Conservation (phyloP, 1,140 invertebrate genomes). For the Venturia canescens region DNA sequence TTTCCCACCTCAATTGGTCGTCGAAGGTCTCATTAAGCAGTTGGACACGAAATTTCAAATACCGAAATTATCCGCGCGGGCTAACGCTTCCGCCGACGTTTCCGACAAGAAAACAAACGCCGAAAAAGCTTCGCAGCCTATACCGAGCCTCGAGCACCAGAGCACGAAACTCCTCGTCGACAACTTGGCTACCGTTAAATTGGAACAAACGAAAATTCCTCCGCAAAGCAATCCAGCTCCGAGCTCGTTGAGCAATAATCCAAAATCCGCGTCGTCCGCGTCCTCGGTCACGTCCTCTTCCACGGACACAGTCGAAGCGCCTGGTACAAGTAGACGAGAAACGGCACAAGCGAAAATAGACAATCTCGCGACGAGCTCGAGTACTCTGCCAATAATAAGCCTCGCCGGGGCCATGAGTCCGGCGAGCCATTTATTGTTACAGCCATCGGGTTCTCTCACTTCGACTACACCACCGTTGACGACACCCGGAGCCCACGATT, state of each 20-base stretch:
- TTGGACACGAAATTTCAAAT: slow-evolving; percentile 92
- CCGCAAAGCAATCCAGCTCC: slow-evolving; percentile 53
- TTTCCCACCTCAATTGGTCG: slow-evolving; percentile 75
- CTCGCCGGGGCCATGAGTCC: slow-evolving; percentile 50
- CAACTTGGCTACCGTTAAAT: slow-evolving; percentile 55
- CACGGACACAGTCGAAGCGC: slow-evolving; percentile 55
- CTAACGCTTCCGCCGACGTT: slow-evolving; percentile 64
- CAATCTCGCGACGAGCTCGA: slow-evolving; percentile 56
- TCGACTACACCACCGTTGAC: slow-evolving; percentile 45
- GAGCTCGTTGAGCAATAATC: slow-evolving; percentile 20
- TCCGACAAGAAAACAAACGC: slow-evolving; percentile 61
- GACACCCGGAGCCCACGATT: slow-evolving; percentile 53
- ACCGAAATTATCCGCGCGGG: slow-evolving; percentile 85
- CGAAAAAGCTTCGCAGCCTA: slow-evolving; percentile 54
- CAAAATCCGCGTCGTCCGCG: slow-evolving; percentile 18
- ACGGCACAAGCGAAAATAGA: slow-evolving; percentile 60
- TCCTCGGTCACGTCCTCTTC: slow-evolving; percentile 46
- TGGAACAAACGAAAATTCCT: slow-evolving; percentile 61
- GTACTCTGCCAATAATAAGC: slow-evolving; percentile 59
- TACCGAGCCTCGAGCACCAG: slow-evolving; percentile 45
- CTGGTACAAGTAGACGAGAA: slow-evolving; percentile 54
- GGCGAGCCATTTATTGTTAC: slow-evolving; percentile 58
- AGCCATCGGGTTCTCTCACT: slow-evolving; percentile 14
- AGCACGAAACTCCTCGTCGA: slow-evolving; percentile 55
- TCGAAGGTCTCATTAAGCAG: slow-evolving; percentile 86